Evolutionary conservation across 2,113 vertebrate species (phyloP).

Genomic region (Gymnobelideus leadbeateri): DNA sequence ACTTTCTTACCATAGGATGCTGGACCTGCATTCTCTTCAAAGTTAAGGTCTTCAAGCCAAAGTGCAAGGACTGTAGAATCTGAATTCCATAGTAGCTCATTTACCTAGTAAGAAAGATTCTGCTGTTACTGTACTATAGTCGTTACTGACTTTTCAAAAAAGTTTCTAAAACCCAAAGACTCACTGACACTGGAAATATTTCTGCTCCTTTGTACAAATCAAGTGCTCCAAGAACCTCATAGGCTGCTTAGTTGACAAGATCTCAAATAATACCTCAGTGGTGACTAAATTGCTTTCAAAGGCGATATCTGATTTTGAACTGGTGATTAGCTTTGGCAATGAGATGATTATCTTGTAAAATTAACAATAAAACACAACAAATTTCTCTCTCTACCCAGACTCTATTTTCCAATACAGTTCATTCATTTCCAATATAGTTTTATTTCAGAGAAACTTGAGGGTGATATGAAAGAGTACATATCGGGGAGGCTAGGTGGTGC

Average conservation of each 20-base stretch:
- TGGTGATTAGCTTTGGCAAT: neutral
- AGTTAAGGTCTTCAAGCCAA: slow-evolving; percentile 92
- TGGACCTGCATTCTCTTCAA: slow-evolving; percentile 73
- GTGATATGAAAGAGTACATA: neutral
- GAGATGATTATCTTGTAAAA: neutral
- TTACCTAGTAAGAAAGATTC: slow-evolving; percentile 87
- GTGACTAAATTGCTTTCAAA: neutral
- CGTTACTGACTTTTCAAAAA: neutral
- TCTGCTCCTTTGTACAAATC: slow-evolving; percentile 16
- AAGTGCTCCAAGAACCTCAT: slow-evolving; percentile 9
- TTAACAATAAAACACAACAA: neutral
- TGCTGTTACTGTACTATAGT: neutral
- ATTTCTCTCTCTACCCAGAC: neutral
- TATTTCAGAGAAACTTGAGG: no score
- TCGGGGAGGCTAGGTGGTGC: no score
- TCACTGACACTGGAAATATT: fast-evolving
- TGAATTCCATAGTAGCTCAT: slow-evolving; percentile 95
- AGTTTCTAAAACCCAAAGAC: neutral
- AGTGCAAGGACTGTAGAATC: slow-evolving; percentile 92
- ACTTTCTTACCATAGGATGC: slow-evolving; percentile 87
- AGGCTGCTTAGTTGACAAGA: neutral
- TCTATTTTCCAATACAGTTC: neutral
- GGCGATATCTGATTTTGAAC: neutral
- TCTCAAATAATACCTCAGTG: neutral
- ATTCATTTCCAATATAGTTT: neutral